Conservation (phyloP, 2,797 vertebrate species). For the Chaunax sp. region DNA sequence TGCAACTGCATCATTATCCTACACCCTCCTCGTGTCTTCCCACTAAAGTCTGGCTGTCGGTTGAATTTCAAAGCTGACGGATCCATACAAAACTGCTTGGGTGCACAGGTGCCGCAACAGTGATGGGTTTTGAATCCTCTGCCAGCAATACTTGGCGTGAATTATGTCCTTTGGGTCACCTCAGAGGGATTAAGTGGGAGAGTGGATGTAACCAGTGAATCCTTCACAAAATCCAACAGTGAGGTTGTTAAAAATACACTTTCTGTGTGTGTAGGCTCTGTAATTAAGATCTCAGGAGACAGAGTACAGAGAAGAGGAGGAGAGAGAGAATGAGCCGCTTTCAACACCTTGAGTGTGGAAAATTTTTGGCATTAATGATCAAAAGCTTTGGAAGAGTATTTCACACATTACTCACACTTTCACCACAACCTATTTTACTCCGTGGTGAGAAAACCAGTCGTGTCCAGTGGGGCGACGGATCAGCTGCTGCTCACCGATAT, state of each 20-base stretch:
- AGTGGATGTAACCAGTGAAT: conserved; percentile 20
- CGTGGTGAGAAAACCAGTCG: conserved; percentile 55
- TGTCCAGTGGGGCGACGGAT: conserved; percentile 14
- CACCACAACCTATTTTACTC: conserved; percentile 45
- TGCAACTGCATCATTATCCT: conserved; percentile 28
- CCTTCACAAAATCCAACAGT: conserved; percentile 18
- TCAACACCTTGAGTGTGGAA: conserved; percentile 25
- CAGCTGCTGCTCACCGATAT: too few relatives aligned
- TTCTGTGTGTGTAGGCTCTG: conserved; percentile 7
- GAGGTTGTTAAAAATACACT: conserved; percentile 6
- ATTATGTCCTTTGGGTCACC: conserved; percentile 14
- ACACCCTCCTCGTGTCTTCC: conserved; percentile 4
- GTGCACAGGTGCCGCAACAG: conserved; percentile 33
- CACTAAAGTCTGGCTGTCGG: conserved; percentile 2
- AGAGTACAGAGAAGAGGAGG: conserved; percentile 3
- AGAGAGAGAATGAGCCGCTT: conserved; percentile 36
- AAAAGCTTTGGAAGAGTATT: conserved; percentile 40
- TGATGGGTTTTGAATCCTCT: conserved; percentile 31
- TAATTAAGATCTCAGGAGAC: conserved; percentile 29
- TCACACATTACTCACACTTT: conserved; percentile 39
- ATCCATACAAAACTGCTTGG: conserved; percentile 7
- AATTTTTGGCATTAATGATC: conserved; percentile 51
- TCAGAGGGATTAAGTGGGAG: conserved; percentile 1
- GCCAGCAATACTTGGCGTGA: conserved; percentile 24
- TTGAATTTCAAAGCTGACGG: conserved; percentile 26